Conservation (phyloP, 2,113 vertebrate genomes). For the Otus sunia region DNA sequence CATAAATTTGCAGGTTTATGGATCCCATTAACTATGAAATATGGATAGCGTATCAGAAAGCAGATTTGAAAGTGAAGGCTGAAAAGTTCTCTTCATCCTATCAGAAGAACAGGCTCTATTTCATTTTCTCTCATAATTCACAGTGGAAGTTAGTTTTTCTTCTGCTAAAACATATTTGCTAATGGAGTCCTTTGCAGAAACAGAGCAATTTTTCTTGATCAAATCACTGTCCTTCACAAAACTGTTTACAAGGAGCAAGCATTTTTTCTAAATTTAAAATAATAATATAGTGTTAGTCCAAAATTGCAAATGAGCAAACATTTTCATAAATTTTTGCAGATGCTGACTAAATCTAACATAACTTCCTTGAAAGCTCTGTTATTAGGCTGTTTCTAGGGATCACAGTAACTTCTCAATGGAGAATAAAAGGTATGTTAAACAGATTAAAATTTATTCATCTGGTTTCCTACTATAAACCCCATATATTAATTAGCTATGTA, state of each 20-base stretch:
- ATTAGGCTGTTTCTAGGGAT: background rate
- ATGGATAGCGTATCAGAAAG: background rate
- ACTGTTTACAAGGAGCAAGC: background rate
- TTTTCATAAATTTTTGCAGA: background rate
- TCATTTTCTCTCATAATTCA: background rate
- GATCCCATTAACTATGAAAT: conserved; percentile 13
- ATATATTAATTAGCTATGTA: background rate
- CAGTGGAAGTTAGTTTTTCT: background rate
- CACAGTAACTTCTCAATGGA: background rate
- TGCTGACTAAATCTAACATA: background rate
- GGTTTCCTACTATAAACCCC: background rate
- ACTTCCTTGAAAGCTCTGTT: background rate
- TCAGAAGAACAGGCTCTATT: background rate
- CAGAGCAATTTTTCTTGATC: background rate
- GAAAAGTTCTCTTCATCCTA: background rate
- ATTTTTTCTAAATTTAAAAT: background rate
- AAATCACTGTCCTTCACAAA: background rate
- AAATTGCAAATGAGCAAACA: background rate
- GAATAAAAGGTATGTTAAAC: background rate
- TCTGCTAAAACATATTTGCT: background rate
- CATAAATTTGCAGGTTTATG: background rate
- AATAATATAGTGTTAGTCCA: background rate
- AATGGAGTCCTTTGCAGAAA: background rate
- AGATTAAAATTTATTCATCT: background rate
- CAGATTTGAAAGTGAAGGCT: conserved; percentile 7